Base-by-base conservation (phyloP, 1,140 invertebrate species). In the Dendrolimus kikuchii region DNA sequence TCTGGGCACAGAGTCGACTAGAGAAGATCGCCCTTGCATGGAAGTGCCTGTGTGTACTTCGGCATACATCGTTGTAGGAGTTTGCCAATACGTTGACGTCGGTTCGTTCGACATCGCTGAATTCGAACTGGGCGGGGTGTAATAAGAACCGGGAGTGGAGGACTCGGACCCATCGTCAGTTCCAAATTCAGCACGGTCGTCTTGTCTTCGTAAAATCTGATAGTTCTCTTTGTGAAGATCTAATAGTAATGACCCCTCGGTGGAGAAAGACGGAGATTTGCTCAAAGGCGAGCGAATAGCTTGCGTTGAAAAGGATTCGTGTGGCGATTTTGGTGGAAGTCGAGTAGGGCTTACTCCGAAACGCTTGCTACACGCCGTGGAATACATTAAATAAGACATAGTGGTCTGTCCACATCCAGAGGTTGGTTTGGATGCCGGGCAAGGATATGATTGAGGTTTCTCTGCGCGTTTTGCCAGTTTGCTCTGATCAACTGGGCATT, bases 361-460 rank as follows among this genome's bases (percentile, higher is more conserved):
- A 45, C 46, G 10, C 37, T 52, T 10, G 44, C 5, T 51, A 51
- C 63, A 64, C 5, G 53, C 23, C 5, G 64, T 71, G 0, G 71
- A 66, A 59, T 82, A 74, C 5, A 82, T 46, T 8, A 71, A 56
- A 40, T 79, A 82, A 0, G 77, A 73, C 5, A 69, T 57, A 8
- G 74, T 74, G 5, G 46, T 23, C 40, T 46, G 10, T 38, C 46
- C 46, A 42, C 77, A 80, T 42, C 62, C 71, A 9, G 49, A 50
- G 0, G 61, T 66, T 4, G 71, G 68, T 48, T 60, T 59, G 4
- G 53, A 9, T 0, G 71, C 68, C 10, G 71, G 73, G 44, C 77
- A 80, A 4, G 62, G 48, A 46, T 53, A 38, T 36, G 44, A 6
- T 7, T 46, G 37, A 40, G 57, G 9, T 37, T 46, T 40, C 3